Evolutionary conservation across 1,140 invertebrate genomes (phyloP).

Genomic region (Chironomus tepperi): DNA sequence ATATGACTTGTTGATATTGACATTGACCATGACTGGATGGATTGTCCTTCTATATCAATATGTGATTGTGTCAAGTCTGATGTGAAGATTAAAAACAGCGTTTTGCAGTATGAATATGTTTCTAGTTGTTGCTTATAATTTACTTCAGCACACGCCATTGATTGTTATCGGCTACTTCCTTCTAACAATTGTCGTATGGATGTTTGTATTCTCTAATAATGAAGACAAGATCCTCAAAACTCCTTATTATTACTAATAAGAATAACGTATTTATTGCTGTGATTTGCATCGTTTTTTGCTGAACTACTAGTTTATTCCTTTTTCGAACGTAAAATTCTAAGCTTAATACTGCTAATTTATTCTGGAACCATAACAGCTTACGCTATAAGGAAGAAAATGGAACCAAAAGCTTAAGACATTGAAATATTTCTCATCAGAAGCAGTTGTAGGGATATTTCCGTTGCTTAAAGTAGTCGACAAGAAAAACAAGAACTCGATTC

Average conservation of each 20-base stretch:
- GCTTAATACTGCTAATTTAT: conserved; percentile 48
- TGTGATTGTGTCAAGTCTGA: background rate
- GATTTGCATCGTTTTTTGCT: conserved; percentile 29
- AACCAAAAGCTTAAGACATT: background rate
- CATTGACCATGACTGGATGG: conserved; percentile 60
- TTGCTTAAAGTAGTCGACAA: conserved; percentile 57
- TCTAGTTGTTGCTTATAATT: background rate
- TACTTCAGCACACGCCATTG: conserved; percentile 30
- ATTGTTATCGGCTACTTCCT: conserved; percentile 33
- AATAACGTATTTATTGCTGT: background rate
- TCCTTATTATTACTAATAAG: background rate
- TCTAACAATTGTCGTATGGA: conserved; percentile 33
- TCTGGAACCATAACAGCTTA: background rate
- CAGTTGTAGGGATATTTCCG: conserved; percentile 58
- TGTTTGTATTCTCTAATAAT: conserved; percentile 28
- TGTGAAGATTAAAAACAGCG: background rate
- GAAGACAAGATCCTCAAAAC: background rate
- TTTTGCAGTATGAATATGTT: background rate
- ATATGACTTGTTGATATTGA: conserved; percentile 48
- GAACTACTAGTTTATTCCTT: conserved; percentile 46
- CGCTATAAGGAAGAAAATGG: background rate
- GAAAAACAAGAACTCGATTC: conserved; percentile 40
- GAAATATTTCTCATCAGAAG: background rate
- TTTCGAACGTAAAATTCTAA: conserved; percentile 50
- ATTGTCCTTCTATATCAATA: conserved; percentile 42